Conservation (phyloP, 2,113 vertebrate species). For the Mionectes macconnelli region DNA sequence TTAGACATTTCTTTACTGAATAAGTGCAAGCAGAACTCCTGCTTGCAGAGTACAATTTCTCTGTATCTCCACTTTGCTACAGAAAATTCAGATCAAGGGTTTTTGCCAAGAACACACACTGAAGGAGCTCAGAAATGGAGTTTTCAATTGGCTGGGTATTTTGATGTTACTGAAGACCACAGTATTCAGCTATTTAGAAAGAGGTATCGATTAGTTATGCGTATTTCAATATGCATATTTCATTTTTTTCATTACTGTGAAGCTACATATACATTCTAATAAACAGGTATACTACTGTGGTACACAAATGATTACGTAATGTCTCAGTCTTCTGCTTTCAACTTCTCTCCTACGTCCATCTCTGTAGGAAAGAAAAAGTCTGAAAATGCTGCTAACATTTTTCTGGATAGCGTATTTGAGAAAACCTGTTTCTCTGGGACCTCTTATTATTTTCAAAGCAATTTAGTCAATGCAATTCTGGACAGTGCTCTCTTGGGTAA, state of each 20-base stretch:
- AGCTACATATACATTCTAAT: neutral
- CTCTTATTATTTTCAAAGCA: neutral
- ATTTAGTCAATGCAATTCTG: neutral
- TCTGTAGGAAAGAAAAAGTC: neutral
- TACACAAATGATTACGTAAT: neutral
- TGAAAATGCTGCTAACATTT: neutral
- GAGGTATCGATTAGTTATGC: neutral
- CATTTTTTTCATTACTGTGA: neutral
- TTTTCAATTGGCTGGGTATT: neutral
- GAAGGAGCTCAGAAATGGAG: neutral
- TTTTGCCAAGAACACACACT: neutral
- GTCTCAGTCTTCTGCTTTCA: neutral
- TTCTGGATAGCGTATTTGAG: neutral
- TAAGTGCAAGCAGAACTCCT: neutral
- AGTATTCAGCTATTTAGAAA: neutral
- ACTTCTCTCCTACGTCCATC: neutral
- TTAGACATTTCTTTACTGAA: neutral
- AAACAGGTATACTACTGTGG: neutral
- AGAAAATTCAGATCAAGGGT: neutral
- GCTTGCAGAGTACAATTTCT: too few species aligned
- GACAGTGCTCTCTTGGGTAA: neutral
- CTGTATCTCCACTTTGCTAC: neutral
- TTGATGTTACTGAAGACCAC: neutral
- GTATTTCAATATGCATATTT: neutral
- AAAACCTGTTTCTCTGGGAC: neutral